Conservation (phyloP, 2,888 invertebrate species). For the Ormyrus rosae region DNA sequence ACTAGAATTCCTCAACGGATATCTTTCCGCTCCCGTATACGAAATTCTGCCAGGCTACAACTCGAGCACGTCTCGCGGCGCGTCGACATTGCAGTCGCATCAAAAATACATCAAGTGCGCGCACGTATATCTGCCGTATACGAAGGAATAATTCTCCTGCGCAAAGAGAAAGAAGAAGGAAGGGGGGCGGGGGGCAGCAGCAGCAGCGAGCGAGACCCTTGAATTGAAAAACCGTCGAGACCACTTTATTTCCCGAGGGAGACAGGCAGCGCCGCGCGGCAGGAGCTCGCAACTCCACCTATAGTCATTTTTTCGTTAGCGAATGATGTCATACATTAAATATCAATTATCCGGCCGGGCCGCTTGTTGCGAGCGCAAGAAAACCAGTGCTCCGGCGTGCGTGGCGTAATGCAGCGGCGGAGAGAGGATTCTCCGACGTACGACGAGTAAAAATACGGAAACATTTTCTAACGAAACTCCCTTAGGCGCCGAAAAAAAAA, state of each 20-base stretch:
- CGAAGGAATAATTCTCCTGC: conserved; percentile 14
- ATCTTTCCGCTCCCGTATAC: background rate
- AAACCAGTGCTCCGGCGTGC: too few relatives aligned
- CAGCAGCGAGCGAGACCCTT: conserved; percentile 8
- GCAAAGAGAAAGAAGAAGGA: background rate
- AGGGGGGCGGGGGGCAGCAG: background rate
- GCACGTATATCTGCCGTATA: background rate
- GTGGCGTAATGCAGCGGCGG: too few relatives aligned
- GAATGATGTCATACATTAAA: conserved; percentile 40
- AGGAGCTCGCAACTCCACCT: background rate
- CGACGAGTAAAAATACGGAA: too few relatives aligned
- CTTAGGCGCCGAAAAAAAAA: too few relatives aligned
- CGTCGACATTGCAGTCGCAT: conserved; percentile 52
- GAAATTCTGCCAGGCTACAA: conserved; percentile 24
- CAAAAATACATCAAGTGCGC: conserved; percentile 56
- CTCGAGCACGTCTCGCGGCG: conserved; percentile 39
- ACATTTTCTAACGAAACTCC: too few relatives aligned
- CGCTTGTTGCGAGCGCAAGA: background rate
- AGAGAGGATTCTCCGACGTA: background rate
- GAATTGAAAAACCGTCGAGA: conserved; percentile 54
- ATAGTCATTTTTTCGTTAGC: conserved; percentile 43
- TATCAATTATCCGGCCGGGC: conserved; percentile 40
- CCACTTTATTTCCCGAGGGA: conserved; percentile 50
- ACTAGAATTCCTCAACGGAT: conserved; percentile 24
- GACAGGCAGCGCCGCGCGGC: background rate